Base-by-base conservation (phyloP, 2,888 invertebrate species). In the Dynastes grantii region DNA sequence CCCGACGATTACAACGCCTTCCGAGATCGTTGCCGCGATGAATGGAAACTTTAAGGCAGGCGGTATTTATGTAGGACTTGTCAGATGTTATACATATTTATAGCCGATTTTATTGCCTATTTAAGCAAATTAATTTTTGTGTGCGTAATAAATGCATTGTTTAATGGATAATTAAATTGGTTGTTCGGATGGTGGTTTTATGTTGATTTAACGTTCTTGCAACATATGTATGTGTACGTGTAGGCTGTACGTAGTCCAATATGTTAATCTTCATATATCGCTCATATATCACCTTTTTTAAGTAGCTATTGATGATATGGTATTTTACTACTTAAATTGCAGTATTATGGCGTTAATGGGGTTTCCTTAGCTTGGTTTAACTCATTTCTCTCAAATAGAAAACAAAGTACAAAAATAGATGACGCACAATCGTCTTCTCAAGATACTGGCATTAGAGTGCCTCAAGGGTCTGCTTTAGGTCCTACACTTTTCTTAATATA, bases 101-200 rank as follows among this genome's bases (percentile, higher is more conserved):
- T 27, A 29, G 5, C 6, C 27, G 27, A 22, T 61, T 61, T 68
- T 68, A 49, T 68, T 49, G 22, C 49, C 9, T 16, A 51, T 45
- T 68, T 68, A 65, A 37, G 65, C 45, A 49, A 49, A 68, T 16
- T 68, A 49, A 68, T 27, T 68, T 68, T 68, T 68, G 22, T 45
- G 1, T 22, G 45, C 2, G 49, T 68, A 49, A 68, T 49, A 49
- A 68, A 68, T 49, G 27, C 27, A 16, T 68, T 16, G n/a, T 53
- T 65, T 29, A 32, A 37, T 29, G 65, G 40, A 65, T 65, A 64
- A 13, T 64, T 37, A 40, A 65, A 65, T 40, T 1, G 22, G 45
- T 65, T 65, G 55, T 55, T 55, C 22, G 16, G n/a, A 55, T 11
- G 55, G 8, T 22, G 55, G 16, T 55, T 55, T 22, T n/a, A n/a